Evolutionary conservation across 2,113 vertebrate genomes (phyloP), one percentile per base, ranked within the genome.

Genomic region (Peromyscus californicus): DNA sequence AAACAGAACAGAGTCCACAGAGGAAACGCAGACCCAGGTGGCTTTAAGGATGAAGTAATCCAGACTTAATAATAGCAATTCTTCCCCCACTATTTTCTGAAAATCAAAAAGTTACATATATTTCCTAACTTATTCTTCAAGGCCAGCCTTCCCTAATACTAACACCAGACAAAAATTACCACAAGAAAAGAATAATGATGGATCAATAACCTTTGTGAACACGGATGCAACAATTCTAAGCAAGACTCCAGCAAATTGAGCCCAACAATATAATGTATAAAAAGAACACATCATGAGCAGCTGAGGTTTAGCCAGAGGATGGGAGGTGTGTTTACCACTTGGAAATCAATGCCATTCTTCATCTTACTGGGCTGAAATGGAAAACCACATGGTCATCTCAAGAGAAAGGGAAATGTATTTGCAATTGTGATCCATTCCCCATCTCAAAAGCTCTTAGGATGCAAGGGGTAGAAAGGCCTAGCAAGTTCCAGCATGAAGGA

Each of bases 321-420:
- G 89, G 45, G 51, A 86, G n/a, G 13, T 36, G 31, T 70, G 74
- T 70, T 96, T 72, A 80, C 51, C 88, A 29, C 42, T 72, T 72
- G 42, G 36, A 92, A 86, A 86, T 79, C 61, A 79, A 22, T 89
- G 90, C 69, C 15, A 42, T 86, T 72, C 79, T 84, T 84, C 39
- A 61, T 26, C 12, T 39, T 48, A 29, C 24, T 6, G 74, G 7
- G 59, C 26, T 15, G 31, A 48, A 75, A 75, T 10, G 31, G 17
- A 86, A 91, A 89, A 22, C 24, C 11, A 33, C 39, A 54, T 2
- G 21, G 16, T 54, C 26, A 22, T 36, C 15, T 54, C 39, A 21
- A 93, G 67, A 90, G 31, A 13, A 82, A 61, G 1, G 51, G 17
- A 67, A 69, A 39, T 48, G 16, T 39, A 70, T 39, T 33, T n/a